phyloP scores from a whole-genome alignment of 2,888 invertebrate genomes.

The Tillus elongatus region DNA sequence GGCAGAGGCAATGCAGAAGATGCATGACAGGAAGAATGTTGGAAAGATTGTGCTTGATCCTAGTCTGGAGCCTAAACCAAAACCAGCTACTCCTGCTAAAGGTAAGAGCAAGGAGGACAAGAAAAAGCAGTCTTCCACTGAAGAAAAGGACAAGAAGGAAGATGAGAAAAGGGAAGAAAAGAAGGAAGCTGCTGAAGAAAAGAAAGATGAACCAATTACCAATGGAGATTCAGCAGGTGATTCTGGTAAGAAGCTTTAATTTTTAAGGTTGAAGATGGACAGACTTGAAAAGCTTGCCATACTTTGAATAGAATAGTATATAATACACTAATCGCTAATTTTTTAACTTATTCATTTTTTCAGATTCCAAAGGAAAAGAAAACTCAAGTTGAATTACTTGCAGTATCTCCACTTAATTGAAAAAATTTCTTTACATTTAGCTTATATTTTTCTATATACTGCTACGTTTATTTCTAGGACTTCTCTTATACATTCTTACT shows the following conservation, averaged over 20 bases:
- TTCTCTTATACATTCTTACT: too few relatives aligned
- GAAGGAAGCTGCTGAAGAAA: conserved; percentile 46
- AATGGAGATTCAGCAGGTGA: conserved; percentile 48
- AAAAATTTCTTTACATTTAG: conserved; percentile 15
- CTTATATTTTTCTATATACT: conserved; percentile 10
- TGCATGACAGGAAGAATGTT: conserved; percentile 86
- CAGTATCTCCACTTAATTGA: conserved; percentile 7
- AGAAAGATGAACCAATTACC: conserved; percentile 41
- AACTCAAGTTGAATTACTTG: conserved; percentile 50
- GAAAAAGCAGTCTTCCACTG: conserved; percentile 61
- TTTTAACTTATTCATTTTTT: conserved; percentile 29
- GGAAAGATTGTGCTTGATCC: conserved; percentile 82
- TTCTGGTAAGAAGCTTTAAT: conserved; percentile 35
- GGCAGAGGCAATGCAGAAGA: conserved; percentile 83
- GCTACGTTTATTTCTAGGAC: background rate
- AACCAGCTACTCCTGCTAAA: conserved; percentile 70
- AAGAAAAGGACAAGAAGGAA: conserved; percentile 50
- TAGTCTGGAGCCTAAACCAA: conserved; percentile 67
- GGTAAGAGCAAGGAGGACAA: conserved; percentile 64
- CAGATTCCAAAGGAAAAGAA: conserved; percentile 62
- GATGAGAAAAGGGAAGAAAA: conserved; percentile 46
- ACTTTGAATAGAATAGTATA: too few relatives aligned
- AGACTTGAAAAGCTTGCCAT: too few relatives aligned
- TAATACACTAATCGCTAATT: too few relatives aligned
- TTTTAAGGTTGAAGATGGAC: too few relatives aligned